A percentile compares a stretch with the other conserved stretches of the same genome.
These are phyloP conservation scores for Marcusenius ussheri DNA, from an alignment of 2,113 vertebrate genomes.

Conservation along the genomic window DNA sequence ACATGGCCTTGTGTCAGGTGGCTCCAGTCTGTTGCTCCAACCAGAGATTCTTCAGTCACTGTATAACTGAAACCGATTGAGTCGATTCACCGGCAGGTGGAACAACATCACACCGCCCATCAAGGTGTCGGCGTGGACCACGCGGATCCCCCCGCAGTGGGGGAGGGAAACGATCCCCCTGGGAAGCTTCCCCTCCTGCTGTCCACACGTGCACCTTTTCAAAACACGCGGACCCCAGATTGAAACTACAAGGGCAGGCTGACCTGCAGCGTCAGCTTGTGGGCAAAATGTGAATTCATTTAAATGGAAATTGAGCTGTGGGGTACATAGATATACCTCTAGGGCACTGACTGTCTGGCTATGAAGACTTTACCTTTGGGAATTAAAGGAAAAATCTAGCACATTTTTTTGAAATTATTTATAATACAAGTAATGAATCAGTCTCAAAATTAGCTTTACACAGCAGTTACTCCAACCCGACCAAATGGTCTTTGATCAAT, in stretches of 20 bases:
- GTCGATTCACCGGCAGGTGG: background rate
- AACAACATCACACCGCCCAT: background rate
- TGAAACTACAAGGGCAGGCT: background rate
- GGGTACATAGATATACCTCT: background rate
- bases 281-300: conserved; percentile 3
- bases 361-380: background rate
- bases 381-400: background rate
- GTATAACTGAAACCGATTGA: background rate
- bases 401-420: background rate
- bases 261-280: background rate
- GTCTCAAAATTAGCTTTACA: background rate
- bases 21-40: background rate
- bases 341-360: background rate
- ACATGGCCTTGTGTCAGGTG: background rate
- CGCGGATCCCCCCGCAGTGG: background rate
- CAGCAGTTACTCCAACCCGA: background rate
- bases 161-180: background rate
- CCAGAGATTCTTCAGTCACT: background rate
- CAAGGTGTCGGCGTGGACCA: background rate
- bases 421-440: background rate
- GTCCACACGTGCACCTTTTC: background rate
- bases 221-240: background rate
- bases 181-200: background rate
- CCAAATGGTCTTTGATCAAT: background rate
- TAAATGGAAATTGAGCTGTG: conserved; percentile 5